Evolutionary conservation across 2,888 invertebrate species (phyloP).

Genomic region (Catocala sponsa): DNA sequence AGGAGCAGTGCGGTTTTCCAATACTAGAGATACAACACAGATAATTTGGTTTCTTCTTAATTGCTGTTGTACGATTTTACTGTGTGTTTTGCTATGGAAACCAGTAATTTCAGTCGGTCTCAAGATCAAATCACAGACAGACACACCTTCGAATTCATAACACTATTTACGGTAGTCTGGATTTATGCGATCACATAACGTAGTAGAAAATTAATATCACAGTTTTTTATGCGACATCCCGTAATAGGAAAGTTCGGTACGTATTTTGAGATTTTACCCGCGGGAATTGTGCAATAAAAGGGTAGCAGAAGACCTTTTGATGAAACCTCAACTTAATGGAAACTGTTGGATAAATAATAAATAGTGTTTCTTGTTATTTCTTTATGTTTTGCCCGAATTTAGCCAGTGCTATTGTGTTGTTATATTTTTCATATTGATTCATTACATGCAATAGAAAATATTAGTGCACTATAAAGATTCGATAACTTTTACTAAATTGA

Average conservation of each 20-base stretch:
- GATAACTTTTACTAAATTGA: too few relatives aligned
- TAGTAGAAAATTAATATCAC: slow-evolving; percentile 21
- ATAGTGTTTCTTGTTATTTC: slow-evolving; percentile 15
- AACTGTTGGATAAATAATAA: slow-evolving; percentile 30
- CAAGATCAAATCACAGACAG: neutral
- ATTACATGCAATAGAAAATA: too few relatives aligned
- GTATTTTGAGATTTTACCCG: slow-evolving; percentile 24
- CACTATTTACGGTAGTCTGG: neutral
- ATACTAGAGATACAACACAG: too few relatives aligned
- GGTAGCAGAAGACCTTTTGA: slow-evolving; percentile 30
- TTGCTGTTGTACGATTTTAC: too few relatives aligned
- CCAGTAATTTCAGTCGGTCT: too few relatives aligned
- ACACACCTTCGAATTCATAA: neutral
- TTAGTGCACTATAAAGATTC: too few relatives aligned
- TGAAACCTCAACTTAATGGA: slow-evolving; percentile 24
- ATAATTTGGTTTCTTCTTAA: too few relatives aligned
- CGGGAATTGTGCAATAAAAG: slow-evolving; percentile 31
- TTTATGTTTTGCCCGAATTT: neutral
- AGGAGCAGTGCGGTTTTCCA: too few relatives aligned
- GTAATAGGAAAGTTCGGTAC: slow-evolving; percentile 33
- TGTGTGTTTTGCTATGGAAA: too few relatives aligned
- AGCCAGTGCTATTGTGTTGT: too few relatives aligned
- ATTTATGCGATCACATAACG: slow-evolving; percentile 25
- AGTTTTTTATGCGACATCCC: slow-evolving; percentile 24
- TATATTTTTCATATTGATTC: too few relatives aligned